phyloP scores from a whole-genome alignment of 2,797 vertebrate genomes.

The Pseudotriccus pelzelni region DNA sequence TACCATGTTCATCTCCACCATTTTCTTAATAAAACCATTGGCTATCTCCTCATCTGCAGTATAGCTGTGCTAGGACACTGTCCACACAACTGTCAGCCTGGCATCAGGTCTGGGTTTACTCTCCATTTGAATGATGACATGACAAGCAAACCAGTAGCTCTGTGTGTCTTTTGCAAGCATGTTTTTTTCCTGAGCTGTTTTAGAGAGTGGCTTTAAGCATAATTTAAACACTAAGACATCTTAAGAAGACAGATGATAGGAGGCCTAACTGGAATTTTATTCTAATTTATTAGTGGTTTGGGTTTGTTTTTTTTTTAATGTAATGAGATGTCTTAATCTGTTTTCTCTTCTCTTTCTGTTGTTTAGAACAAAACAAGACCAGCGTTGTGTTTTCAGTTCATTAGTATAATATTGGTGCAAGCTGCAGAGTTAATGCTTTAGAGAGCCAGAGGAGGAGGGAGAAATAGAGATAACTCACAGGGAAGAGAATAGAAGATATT shows the following conservation, averaged over 20 bases:
- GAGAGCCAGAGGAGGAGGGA: background rate
- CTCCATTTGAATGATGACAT: background rate
- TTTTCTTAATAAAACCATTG: background rate
- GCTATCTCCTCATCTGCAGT: background rate
- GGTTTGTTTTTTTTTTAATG: background rate
- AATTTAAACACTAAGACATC: background rate
- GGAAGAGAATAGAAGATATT: background rate
- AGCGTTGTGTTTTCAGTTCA: background rate
- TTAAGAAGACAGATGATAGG: background rate
- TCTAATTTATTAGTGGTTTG: background rate
- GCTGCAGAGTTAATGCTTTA: background rate
- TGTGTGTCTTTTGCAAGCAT: background rate
- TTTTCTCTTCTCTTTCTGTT: constrained; percentile 12
- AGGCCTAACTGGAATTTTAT: constrained; percentile 14
- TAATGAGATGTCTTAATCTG: constrained; percentile 23
- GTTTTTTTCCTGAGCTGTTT: background rate
- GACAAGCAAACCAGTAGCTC: background rate
- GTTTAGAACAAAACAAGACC: constrained; percentile 4
- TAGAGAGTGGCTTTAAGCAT: background rate
- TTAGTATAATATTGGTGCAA: background rate
- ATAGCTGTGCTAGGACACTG: background rate
- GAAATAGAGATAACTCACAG: background rate
- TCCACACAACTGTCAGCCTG: background rate
- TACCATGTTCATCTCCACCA: background rate
- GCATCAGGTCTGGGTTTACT: background rate